Evolutionary conservation across 2,888 invertebrate species (phyloP), one percentile per base, ranked within the genome.

Genomic region (Drosophila buzzatii): DNA sequence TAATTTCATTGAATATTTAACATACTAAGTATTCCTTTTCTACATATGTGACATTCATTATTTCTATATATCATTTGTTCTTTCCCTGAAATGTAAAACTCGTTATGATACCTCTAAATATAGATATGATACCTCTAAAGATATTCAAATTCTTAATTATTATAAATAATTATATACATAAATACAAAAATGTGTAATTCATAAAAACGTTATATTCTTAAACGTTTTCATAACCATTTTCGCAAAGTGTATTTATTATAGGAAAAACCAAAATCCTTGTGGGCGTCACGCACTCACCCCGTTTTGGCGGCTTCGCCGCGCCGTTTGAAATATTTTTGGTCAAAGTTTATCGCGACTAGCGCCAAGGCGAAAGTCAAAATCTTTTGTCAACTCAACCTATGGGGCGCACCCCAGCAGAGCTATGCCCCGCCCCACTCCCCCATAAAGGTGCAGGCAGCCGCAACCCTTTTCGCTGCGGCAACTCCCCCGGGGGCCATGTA

Each of bases 321-420:
- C 61, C 45, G 76, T 66, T 66, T 79, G 78, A 87, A 83, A 92
- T 92, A 91, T 91, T 90, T 91, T 79, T 82, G 92, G 87, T 91
- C 85, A 73, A 89, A 90, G 87, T 86, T 88, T 79, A 75, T 44
- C 84, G 86, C 79, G 86, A 81, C 74, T 83, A 82, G 74, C 74
- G 76, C 72, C 65, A 67, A 73, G 63, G 66, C 70, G 77, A 80
- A 85, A 85, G 86, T 81, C 82, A 81, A 90, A 89, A 84, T 84
- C 89, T 91, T 81, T 81, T 89, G 91, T 91, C 91, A 90, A 91
- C 85, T 75, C 66, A 67, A 69, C 16, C 20, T 16, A 20, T 23
- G 27, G 35, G 27, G 18, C 9, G 20, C n/a, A 1, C 37, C 20
- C 51, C 59, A n/a, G 39, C 8, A 16, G 39, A 16, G 39, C 10